These are phyloP conservation scores for Paradoxurus hermaphroditus DNA, from an alignment of 2,113 vertebrate species.

Conservation along the genomic window DNA sequence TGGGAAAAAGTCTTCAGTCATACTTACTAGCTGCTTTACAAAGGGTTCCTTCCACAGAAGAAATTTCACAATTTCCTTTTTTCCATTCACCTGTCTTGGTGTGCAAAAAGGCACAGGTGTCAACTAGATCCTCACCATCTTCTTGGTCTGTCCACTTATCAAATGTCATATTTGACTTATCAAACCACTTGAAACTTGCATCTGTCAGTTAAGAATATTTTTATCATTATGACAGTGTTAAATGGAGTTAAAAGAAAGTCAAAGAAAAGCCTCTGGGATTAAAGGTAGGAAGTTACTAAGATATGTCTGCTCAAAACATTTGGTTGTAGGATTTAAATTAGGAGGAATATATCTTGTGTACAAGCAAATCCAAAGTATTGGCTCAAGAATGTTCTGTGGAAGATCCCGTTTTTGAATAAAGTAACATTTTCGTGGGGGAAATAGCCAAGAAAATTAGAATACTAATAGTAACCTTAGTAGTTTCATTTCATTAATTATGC, in stretches of 20 bases:
- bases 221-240: slow-evolving; percentile 21
- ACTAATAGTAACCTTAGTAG: slow-evolving; percentile 28
- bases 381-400: background rate
- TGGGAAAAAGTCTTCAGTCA: slow-evolving; percentile 23
- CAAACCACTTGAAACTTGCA: slow-evolving; percentile 86
- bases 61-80: slow-evolving; percentile 84
- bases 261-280: background rate
- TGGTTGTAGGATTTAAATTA: slow-evolving; percentile 7
- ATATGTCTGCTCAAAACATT: background rate
- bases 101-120: slow-evolving; percentile 87
- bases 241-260: background rate
- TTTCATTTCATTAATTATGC: background rate
- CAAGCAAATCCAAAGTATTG: background rate
- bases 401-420: background rate
- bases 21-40: slow-evolving; percentile 89
- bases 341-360: background rate
- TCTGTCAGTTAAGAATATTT: slow-evolving; percentile 78
- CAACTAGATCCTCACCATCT: slow-evolving; percentile 70
- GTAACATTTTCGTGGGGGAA: background rate
- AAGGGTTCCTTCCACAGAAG: slow-evolving; percentile 84
- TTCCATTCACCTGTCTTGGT: slow-evolving; percentile 87
- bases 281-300: background rate
- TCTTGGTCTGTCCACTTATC: slow-evolving; percentile 85
- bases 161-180: slow-evolving; percentile 81
- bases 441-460: slow-evolving; percentile 22